Percentiles rank a stretch among this genome's conserved stretches.
phyloP scores from a whole-genome alignment of 2,888 invertebrate species.

The Epinotia demarniana region DNA sequence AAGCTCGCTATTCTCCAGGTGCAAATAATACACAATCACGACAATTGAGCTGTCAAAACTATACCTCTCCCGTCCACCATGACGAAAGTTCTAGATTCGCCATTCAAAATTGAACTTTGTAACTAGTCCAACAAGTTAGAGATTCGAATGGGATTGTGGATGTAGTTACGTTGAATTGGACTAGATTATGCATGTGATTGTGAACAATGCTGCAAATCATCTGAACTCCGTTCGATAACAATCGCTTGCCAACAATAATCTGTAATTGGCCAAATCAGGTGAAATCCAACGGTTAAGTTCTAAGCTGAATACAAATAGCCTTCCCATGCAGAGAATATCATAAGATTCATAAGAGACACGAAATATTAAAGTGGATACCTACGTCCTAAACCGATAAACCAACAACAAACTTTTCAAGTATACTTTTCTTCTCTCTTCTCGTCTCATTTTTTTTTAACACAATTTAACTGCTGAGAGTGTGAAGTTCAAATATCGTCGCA shows the following conservation, averaged over 20 bases:
- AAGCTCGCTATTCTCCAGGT: conserved; percentile 28
- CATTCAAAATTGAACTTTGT: conserved; percentile 23
- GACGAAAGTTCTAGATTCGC: neutral
- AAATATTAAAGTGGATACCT: neutral
- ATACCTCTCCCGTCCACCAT: conserved; percentile 47
- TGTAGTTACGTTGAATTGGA: conserved; percentile 12
- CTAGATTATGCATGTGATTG: conserved; percentile 17
- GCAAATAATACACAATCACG: conserved; percentile 51
- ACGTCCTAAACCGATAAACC: neutral
- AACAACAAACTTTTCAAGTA: neutral
- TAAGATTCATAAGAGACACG: neutral
- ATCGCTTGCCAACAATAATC: conserved; percentile 50
- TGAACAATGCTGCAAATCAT: conserved; percentile 63
- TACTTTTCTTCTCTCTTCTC: too few relatives aligned
- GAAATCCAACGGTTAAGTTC: conserved; percentile 6
- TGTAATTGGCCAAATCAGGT: conserved; percentile 31
- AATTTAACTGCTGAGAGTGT: too few relatives aligned
- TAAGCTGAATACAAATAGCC: neutral
- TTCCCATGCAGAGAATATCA: neutral
- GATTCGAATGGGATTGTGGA: neutral
- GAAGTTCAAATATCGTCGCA: conserved; percentile 19
- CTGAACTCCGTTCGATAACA: conserved; percentile 57
- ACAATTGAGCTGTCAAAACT: conserved; percentile 72
- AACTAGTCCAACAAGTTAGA: neutral
- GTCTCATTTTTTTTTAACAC: too few relatives aligned